A percentile compares a stretch with the other conserved stretches of the same genome.
Conservation (phyloP, 2,113 vertebrate species). For the Rhadina sibilatrix region DNA sequence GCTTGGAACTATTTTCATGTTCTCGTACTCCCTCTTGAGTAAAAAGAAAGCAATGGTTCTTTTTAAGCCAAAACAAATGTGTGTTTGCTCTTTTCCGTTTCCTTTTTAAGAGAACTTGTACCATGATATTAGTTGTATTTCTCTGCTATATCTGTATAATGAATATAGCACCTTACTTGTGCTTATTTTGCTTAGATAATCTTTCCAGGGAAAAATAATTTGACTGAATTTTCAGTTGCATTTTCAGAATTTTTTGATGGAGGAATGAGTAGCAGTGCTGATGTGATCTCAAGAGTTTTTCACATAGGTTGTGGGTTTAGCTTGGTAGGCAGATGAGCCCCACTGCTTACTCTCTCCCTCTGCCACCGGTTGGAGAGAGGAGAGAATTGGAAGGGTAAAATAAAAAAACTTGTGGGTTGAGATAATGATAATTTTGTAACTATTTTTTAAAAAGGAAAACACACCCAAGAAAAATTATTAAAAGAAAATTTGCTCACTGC, state of each 20-base stretch:
- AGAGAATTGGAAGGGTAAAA: background rate
- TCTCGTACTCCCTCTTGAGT: background rate
- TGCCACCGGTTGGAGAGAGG: accelerated
- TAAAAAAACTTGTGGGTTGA: background rate
- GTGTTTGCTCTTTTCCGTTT: background rate
- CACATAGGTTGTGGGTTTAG: background rate
- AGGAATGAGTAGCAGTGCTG: background rate
- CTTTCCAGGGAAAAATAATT: background rate
- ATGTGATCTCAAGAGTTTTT: background rate
- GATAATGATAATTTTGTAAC: background rate
- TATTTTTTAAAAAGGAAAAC: background rate
- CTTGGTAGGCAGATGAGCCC: background rate
- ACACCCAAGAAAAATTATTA: background rate
- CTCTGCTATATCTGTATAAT: background rate
- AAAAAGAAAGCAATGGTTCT: background rate
- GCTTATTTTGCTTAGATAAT: background rate
- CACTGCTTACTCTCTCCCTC: accelerated
- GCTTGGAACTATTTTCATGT: background rate
- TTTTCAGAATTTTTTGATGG: background rate
- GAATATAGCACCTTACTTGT: background rate
- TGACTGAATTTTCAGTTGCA: background rate
- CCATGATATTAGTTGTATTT: background rate
- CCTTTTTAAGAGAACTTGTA: background rate
- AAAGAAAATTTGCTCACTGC: background rate
- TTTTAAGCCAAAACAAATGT: background rate